phyloP scores from a whole-genome alignment of 2,113 vertebrate species.

The Calidris pygmaea region DNA sequence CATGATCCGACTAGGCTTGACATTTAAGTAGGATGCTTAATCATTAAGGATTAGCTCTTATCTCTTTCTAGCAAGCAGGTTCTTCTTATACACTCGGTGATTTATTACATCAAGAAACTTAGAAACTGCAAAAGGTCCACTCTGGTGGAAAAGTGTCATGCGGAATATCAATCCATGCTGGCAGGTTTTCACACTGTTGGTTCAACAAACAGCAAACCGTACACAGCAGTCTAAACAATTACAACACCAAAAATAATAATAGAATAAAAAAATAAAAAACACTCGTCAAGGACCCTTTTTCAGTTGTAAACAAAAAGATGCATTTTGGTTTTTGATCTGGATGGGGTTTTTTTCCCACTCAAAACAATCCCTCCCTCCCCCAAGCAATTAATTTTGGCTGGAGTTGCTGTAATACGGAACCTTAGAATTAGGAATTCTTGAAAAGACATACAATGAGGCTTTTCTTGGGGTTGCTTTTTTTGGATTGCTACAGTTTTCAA shows the following conservation, averaged over 20 bases:
- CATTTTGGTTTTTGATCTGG: conserved; percentile 76
- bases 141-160: conserved; percentile 82
- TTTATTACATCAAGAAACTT: conserved; percentile 84
- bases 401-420: conserved; percentile 63
- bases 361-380: conserved; percentile 41
- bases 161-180: conserved; percentile 87
- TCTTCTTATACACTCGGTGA: conserved; percentile 82
- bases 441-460: conserved; percentile 71
- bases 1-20: conserved; percentile 83
- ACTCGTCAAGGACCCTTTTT: conserved; percentile 87
- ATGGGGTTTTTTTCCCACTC: conserved; percentile 62
- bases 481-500: conserved; percentile 60
- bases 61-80: conserved; percentile 85
- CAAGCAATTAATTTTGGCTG: conserved; percentile 69
- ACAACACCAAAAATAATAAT: conserved; percentile 82
- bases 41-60: conserved; percentile 81
- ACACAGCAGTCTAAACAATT: conserved; percentile 88
- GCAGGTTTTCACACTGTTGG: conserved; percentile 88
- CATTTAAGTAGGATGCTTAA: conserved; percentile 82
- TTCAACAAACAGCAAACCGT: conserved; percentile 88
- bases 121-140: conserved; percentile 79
- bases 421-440: conserved; percentile 73
- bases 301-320: conserved; percentile 84
- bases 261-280: conserved; percentile 77
- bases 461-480: conserved; percentile 72